Conservation (phyloP, 2,113 vertebrate species). For the Anarhynchus alexandrinus region DNA sequence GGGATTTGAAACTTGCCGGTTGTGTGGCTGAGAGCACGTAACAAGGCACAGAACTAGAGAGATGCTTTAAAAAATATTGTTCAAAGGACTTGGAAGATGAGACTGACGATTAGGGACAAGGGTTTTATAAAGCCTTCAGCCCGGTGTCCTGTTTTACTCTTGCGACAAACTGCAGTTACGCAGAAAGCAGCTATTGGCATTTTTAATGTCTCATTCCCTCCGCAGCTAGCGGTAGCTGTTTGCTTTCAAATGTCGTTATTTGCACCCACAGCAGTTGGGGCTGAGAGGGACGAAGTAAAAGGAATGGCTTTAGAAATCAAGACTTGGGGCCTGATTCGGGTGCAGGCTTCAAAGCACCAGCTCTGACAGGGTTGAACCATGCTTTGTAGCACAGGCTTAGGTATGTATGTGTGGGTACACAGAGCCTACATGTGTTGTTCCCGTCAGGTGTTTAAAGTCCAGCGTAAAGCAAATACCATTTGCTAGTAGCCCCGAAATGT, state of each 20-base stretch:
- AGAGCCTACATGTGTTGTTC: not conserved
- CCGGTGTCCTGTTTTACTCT: not conserved
- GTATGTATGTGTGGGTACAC: not conserved
- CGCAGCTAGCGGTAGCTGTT: not conserved
- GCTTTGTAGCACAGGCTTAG: not conserved
- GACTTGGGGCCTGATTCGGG: not conserved
- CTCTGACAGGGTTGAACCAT: not conserved
- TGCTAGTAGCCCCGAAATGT: not conserved
- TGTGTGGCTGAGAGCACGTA: not conserved
- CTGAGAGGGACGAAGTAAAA: not conserved
- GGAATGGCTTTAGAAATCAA: not conserved
- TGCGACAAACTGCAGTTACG: not conserved
- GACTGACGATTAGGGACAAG: not conserved
- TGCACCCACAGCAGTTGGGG: not conserved
- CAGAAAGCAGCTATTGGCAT: not conserved
- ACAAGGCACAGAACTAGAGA: not conserved
- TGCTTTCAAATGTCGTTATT: not conserved
- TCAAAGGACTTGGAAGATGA: not conserved
- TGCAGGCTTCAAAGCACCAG: not conserved
- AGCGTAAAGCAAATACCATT: not conserved
- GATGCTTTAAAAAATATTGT: slow-evolving; percentile 7
- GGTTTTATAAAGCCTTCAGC: not conserved
- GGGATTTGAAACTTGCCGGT: not conserved
- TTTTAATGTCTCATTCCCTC: not conserved
- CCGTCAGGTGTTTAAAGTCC: not conserved